phyloP scores from a whole-genome alignment of 2,888 invertebrate genomes.

The Melanchra persicariae region DNA sequence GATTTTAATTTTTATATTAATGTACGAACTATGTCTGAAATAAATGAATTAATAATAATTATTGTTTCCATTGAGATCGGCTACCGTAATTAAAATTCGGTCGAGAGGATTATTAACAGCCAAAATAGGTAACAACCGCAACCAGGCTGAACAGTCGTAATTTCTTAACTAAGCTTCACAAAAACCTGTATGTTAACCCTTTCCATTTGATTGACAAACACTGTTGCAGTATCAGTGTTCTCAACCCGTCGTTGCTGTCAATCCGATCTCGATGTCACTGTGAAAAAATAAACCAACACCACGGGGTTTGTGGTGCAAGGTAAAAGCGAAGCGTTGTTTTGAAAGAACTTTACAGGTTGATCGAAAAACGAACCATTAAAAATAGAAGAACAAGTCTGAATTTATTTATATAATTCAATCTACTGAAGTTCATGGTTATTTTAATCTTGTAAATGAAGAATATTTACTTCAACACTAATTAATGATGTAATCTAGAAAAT shows the following conservation, averaged over 20 bases:
- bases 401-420: no score
- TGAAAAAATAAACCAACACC: constrained; percentile 79
- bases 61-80: no score
- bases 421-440: no score
- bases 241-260: constrained; percentile 80
- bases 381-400: no score
- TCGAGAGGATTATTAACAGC: constrained; percentile 4
- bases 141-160: constrained; percentile 53
- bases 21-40: no score
- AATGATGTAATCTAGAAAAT: no score
- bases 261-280: constrained; percentile 76
- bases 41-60: no score
- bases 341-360: background rate
- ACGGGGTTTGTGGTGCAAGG: constrained; percentile 61
- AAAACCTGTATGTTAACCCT: constrained; percentile 71
- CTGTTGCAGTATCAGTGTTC: constrained; percentile 75
- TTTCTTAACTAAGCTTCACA: constrained; percentile 69
- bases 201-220: constrained; percentile 80
- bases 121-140: constrained; percentile 48
- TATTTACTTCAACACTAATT: no score
- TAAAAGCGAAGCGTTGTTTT: constrained; percentile 35
- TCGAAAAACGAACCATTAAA: background rate
- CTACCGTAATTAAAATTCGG: background rate
- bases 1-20: no score
- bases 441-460: no score